Base-by-base conservation (phyloP, 64 coral and sea anemone genomes). In the Actinia tenebrosa region DNA sequence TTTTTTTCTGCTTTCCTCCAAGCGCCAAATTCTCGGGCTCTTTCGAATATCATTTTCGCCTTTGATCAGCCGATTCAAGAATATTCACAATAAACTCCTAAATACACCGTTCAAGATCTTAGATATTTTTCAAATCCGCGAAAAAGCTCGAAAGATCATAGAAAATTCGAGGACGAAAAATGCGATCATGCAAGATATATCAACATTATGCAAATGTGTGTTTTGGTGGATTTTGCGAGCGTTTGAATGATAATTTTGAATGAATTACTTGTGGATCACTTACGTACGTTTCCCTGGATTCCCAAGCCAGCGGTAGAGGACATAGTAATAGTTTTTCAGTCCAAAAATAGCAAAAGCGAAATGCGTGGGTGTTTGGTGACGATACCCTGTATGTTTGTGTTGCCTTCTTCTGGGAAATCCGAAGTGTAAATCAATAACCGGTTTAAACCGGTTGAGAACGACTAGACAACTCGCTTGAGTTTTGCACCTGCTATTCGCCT, bases 331-430 rank as follows among this genome's bases (percentile, higher is more conserved):
- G 14, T 75, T 75, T 75, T 75, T 75, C 69, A 42, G 69, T 75
- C 69, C 69, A 75, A 75, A 75, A 75, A 75, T 75, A 75, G 69
- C 69, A 30, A 75, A 42, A 75, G 69, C 69, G 25, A 75, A 75
- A 75, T 75, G 69, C 69, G 69, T 75, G 69, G 69, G 69, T 75
- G 69, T 75, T 75, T 75, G 69, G 69, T 75, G 69, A 75, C 69
- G 69, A 75, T 75, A 42, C 69, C 3, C 69, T 75, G 69, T 75
- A 75, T 75, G 69, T 75, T 75, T 75, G 69, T 75, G 69, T 75
- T 75, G 69, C 69, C 69, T 75, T 75, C 69, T 75, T 75, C 69
- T 75, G 69, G 69, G 69, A 75, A 75, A 75, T 75, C 69, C 69
- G n/a, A 75, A 75, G 69, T 75, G 69, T 75, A 75, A 75, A 75